A percentile compares a stretch with the other conserved stretches of the same genome.
These are phyloP conservation scores for Mya arenaria DNA, from an alignment of 1,140 invertebrate genomes.

Conservation along the genomic window DNA sequence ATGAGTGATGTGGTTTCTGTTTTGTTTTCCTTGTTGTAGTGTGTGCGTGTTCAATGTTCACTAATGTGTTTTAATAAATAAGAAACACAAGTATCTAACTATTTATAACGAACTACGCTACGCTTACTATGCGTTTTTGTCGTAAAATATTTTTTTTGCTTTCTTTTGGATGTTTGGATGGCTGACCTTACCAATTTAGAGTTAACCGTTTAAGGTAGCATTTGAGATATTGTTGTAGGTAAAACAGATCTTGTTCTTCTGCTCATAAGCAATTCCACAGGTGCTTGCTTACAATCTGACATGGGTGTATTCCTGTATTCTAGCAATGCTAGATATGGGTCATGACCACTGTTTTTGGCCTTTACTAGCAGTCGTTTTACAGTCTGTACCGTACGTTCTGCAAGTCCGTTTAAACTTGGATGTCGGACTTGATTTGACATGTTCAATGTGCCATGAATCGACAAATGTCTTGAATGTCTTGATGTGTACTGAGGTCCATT, in stretches of 20 bases:
- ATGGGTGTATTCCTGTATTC: slow-evolving; percentile 20
- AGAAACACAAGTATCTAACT: no score
- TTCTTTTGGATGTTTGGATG: not conserved
- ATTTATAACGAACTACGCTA: no score
- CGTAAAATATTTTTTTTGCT: slow-evolving; percentile 9
- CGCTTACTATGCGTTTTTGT: no score
- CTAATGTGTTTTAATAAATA: no score
- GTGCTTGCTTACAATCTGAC: not conserved
- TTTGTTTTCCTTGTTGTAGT: no score
- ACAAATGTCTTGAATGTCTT: not conserved
- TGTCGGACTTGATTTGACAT: slow-evolving; percentile 2
- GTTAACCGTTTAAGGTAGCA: not conserved
- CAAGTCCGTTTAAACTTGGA: not conserved
- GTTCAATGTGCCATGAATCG: slow-evolving; percentile 1
- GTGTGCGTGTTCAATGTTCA: no score
- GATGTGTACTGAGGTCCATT: slow-evolving; percentile 52
- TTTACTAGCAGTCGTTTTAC: slow-evolving; percentile 5
- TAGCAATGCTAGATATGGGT: slow-evolving; percentile 16
- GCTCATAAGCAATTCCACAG: not conserved
- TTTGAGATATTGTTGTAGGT: not conserved
- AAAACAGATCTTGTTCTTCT: not conserved
- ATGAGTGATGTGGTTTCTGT: no score
- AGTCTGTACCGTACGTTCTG: slow-evolving; percentile 4
- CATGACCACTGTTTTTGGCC: not conserved
- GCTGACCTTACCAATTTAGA: not conserved